phyloP scores from a whole-genome alignment of 2,113 vertebrate genomes.

The Varanus salvator region DNA sequence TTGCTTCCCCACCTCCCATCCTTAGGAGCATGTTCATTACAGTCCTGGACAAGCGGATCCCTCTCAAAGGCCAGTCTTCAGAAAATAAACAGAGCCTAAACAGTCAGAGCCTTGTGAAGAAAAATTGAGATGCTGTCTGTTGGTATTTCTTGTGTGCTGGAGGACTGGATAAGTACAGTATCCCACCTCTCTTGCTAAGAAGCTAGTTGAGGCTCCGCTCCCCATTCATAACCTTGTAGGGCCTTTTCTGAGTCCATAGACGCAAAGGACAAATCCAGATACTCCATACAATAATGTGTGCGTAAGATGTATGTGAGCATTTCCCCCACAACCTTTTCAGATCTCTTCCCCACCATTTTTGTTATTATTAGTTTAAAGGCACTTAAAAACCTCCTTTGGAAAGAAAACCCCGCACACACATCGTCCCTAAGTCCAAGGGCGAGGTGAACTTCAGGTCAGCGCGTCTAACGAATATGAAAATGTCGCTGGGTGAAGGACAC shows the following conservation, averaged over 20 bases:
- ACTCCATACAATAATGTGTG: conserved; percentile 81
- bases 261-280: conserved; percentile 80
- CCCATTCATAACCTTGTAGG: conserved; percentile 40
- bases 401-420: conserved; percentile 66
- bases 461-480: conserved; percentile 99
- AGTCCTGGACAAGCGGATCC: neutral
- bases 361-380: conserved; percentile 65
- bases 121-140: neutral
- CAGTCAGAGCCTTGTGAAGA: neutral
- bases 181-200: conserved; percentile 16
- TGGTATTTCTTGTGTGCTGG: neutral
- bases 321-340: conserved; percentile 70
- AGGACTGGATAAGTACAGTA: neutral
- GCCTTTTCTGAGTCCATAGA: conserved; percentile 62
- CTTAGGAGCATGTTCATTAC: neutral
- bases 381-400: conserved; percentile 86
- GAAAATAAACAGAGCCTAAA: neutral
- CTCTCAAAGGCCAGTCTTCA: neutral
- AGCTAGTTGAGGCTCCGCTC: conserved; percentile 16
- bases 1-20: neutral
- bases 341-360: conserved; percentile 58
- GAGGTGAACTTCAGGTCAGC: conserved; percentile 99
- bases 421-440: conserved; percentile 93
- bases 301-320: conserved; percentile 57
- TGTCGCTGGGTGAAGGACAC: conserved; percentile 95